Base-by-base conservation (phyloP, 2,113 vertebrate species). In the Misgurnus anguillicaudatus region DNA sequence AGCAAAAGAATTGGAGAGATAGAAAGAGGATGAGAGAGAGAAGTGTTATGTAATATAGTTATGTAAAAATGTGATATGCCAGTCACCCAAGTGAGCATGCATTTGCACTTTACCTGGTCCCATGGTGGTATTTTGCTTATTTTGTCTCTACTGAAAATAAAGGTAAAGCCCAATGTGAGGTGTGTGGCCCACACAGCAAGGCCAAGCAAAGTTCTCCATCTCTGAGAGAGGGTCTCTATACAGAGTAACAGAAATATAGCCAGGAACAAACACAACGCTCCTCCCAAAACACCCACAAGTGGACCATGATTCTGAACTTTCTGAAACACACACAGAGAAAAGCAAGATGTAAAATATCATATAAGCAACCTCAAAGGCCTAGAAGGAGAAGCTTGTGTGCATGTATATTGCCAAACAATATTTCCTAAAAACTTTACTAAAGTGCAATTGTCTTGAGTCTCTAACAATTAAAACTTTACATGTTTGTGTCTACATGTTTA, bases 141-240 rank as follows among this genome's bases (percentile, higher is more conserved):
- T 64, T 45, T 10, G 3, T 61, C 53, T 0, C 82, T 66, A 19
- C 89, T 87, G 85, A 94, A 95, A 41, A 96, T 90, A 83, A 97
- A 94, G 9, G 94, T 91, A 0, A 92, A 97, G 84, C 94, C 97
- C 85, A 99, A 89, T 0, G 88, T 87, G 87, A 98, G 77, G 66
- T 98, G 94, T 78, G 96, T 96, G 86, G 89, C 85, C 95, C 96
- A 99, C 47, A 94, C 90, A 7, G 91, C 77, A 14, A 95, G 80
- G 0, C 96, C 96, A 41, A 95, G 91, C 2, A 92, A 75, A 0
- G 48, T 85, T 7, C 97, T 93, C 93, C 96, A 95, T 58, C 91
- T 92, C 77, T 93, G 94, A 5, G 94, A 89, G 0, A 97, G 90
- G 13, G 92, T 90, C 47, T 97, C 97, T 0, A 90, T 85, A 2